Evolutionary conservation across 2,888 invertebrate genomes (phyloP), one percentile per base, ranked within the genome.

Genomic region (Standfussiana lucernea): DNA sequence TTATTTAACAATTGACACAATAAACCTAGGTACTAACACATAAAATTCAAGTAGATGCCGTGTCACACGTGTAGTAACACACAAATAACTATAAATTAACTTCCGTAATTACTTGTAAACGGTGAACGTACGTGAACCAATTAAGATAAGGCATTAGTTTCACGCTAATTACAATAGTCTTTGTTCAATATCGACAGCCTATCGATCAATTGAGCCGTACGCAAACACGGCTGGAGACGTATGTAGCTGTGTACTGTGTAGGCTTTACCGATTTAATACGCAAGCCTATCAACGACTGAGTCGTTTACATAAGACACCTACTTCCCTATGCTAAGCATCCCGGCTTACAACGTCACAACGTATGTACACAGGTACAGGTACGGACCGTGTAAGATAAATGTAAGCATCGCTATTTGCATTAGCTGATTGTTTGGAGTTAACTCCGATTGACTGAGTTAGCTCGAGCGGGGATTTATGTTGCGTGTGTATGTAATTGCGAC

Each of bases 351-450:
- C 74, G 79, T 75, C 85, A 82, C 80, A 74, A 71, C 74, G 80
- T 77, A 77, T 74, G 75, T 84, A 87, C 73, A 83, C 84, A 88
- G 80, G 80, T 87, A 83, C 77, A 80, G 73, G 21, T 61, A 66
- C 64, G 74, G 73, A 79, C 78, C 67, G 75, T 82, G 74, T 81
- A 72, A 85, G 80, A 87, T 86, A 88, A 81, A 86, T 84, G 87
- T 90, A 86, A 88, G 84, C 89, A 79, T 76, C 80, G 64, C 73
- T 92, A 92, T 93, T 93, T 93, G 89, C 91, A 91, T 93, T 92
- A 91, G 86, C 88, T 92, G 93, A 94, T 94, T 95, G 94, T 94
- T 94, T 90, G 91, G 88, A 90, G 89, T 91, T 91, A 91, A 90
- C 91, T 91, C 84, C 88, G 88, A 91, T 92, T 89, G 92, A 90